Base-by-base conservation (phyloP, 2,888 invertebrate species). In the Seladonia tumulorum region DNA sequence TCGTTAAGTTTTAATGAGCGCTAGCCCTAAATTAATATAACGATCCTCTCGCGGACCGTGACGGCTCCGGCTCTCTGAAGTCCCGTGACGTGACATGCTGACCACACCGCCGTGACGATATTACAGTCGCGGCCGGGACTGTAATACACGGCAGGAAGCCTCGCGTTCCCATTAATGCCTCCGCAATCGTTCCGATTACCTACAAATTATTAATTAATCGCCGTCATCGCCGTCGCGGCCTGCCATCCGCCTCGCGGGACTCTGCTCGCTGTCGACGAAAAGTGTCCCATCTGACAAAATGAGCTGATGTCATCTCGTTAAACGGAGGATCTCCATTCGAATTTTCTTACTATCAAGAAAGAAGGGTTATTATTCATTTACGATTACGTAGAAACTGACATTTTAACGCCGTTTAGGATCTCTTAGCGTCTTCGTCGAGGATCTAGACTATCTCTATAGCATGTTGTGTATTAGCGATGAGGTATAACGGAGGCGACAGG, bases 1-100 rank as follows among this genome's bases (percentile, higher is more conserved):
- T 90, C 90, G 91, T 90, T 87, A 90, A 87, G 86, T 90, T 90
- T 91, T 90, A 90, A 90, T 90, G 90, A 90, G 87, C 90, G 81
- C 88, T 81, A 86, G 85, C 82, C 83, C 91, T 90, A 90, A 86
- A 90, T 90, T 90, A 91, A 91, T 91, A 84, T 88, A 90, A 91
- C 90, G 91, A 90, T 83, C 87, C 79, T 49, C 35, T 79, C 90
- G 82, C 84, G 84, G 81, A 85, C 79, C 91, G 86, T 89, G 88
- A 90, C 91, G 83, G 77, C 47, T 76, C 53, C 68, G 35, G 45
- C 66, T 68, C 78, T 63, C 49, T 79, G 84, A 74, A 79, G 79
- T 76, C 84, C 79, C 86, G 84, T 88, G 87, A 88, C 86, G 83
- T 81, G 86, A 88, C 83, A 87, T 80, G 84, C 39, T 85, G 83